A percentile compares a stretch with the other conserved stretches of the same genome.
Evolutionary conservation across 2,888 invertebrate genomes (phyloP).

Genomic region (Dascillus cervinus): DNA sequence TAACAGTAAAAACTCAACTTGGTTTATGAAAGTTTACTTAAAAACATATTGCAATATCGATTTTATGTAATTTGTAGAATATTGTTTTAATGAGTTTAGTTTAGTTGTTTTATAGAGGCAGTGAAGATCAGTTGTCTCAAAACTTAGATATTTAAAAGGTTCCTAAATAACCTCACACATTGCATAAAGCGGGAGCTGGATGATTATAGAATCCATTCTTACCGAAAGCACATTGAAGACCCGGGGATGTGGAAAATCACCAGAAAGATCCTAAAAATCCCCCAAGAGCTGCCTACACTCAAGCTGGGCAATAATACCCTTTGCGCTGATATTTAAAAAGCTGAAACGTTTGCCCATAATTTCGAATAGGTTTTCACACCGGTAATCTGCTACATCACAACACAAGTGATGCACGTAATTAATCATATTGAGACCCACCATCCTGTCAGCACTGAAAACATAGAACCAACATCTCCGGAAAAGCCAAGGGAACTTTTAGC

Average conservation of each 20-base stretch:
- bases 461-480: slow-evolving; percentile 2
- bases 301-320: neutral
- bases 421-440: slow-evolving; percentile 5
- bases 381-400: slow-evolving; percentile 1
- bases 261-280: slow-evolving; percentile 1
- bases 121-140: no score
- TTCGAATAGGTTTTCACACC: slow-evolving; percentile 3
- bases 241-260: slow-evolving; percentile 5
- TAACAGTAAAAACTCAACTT: no score
- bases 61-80: no score
- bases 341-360: slow-evolving; percentile 2
- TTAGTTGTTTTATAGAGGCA: no score
- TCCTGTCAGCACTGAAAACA: slow-evolving; percentile 4
- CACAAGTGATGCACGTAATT: slow-evolving; percentile 3
- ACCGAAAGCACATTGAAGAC: slow-evolving; percentile 3
- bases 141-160: no score
- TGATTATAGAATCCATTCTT: slow-evolving; percentile 4
- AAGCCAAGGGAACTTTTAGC: slow-evolving; percentile 3
- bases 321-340: slow-evolving; percentile 3
- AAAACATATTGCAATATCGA: no score
- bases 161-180: slow-evolving; percentile 4
- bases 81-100: no score
- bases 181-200: slow-evolving; percentile 4
- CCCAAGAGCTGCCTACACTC: neutral
- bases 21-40: no score